Base-by-base conservation (phyloP, 1,140 invertebrate species). In the Procambarus virginalis region DNA sequence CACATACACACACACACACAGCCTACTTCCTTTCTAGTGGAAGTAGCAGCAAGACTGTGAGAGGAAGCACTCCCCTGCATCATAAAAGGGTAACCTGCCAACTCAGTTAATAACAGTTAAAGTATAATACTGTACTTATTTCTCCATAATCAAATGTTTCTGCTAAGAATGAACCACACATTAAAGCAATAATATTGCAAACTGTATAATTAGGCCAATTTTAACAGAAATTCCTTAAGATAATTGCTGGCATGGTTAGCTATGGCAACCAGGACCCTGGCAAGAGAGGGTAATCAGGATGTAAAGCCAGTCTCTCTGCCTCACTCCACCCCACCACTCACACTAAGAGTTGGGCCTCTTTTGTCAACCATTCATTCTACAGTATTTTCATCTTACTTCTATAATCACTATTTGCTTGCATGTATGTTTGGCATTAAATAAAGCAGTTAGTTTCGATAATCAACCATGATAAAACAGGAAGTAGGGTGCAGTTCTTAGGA, bases 221-320 rank as follows among this genome's bases (percentile, higher is more conserved):
- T 17, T 6, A 49, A 78, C 20, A 34, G 51, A 55, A 55, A 55
- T 9, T 55, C 12, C 8, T 9, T 46, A 78, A 10, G 10, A n/a
- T 48, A 3, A 34, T 49, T 20, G 46, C 49, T 49, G 34, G 9
- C 49, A 4, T 60, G 48, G 76, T 45, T 4, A 46, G n/a, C 4
- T 78, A 17, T 78, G 86, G 86, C 86, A 88, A 88, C 58, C 14
- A 14, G 4, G 45, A n/a, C 48, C 49, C 73, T 73, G 68, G 78
- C 64, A 81, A 8, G 12, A 82, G 79, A 55, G 81, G 51, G 81
- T 89, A 89, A 89, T 84, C 73, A 89, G 88, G 88, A 89, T 79
- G 88, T 89, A 76, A 58, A 48, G 88, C 76, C 60, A 83, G 84
- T 58, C 84, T 64, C 76, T 12, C 55, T 60, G 20, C 73, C 84